Conservation (phyloP, 2,113 vertebrate species). For the Nothocercus nigrocapillus region DNA sequence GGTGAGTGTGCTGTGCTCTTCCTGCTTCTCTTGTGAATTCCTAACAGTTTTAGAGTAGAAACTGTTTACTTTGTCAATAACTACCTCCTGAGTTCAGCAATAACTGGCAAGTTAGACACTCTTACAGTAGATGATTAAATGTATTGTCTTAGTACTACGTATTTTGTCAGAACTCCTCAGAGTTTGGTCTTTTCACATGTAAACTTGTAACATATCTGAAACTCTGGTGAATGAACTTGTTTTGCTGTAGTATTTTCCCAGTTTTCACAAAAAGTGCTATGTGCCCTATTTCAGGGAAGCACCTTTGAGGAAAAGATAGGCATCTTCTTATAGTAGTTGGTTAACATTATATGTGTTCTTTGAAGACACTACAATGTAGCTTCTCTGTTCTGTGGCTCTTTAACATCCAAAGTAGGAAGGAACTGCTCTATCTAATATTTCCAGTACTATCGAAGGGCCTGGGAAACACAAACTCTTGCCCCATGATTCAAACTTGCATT, state of each 20-base stretch:
- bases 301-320: neutral
- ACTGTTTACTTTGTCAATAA: slow-evolving; percentile 33
- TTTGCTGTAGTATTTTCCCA: neutral
- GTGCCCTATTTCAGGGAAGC: neutral
- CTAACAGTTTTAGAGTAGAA: neutral
- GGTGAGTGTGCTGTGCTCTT: neutral
- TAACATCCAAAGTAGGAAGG: neutral
- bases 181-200: neutral
- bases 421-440: neutral
- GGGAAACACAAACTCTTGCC: neutral
- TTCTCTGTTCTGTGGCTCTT: neutral
- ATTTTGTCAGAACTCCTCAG: neutral
- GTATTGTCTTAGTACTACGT: neutral
- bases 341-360: rapidly evolving
- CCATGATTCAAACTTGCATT: neutral
- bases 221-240: neutral
- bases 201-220: neutral
- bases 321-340: rapidly evolving
- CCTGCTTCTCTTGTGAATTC: neutral
- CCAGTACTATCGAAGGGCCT: neutral
- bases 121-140: neutral
- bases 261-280: neutral
- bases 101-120: slow-evolving; percentile 37
- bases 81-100: slow-evolving; percentile 56
- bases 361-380: neutral